Percentiles rank a stretch among this genome's conserved stretches.
phyloP scores from a whole-genome alignment of 2,113 vertebrate species.

The Crotalus helleri region DNA sequence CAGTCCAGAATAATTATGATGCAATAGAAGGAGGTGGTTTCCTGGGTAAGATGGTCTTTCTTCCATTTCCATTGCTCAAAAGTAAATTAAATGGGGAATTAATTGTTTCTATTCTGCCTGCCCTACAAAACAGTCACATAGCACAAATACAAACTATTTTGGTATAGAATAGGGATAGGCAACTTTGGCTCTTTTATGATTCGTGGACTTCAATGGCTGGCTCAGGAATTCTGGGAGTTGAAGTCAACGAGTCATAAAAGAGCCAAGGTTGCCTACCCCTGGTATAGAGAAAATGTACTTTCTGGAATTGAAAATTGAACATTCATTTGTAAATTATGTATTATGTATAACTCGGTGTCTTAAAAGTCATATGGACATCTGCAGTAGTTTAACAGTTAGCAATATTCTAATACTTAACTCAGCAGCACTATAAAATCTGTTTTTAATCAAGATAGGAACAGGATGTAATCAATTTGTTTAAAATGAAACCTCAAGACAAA shows the following conservation, averaged over 20 bases:
- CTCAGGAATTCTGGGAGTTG: too few species aligned
- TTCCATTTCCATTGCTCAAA: neutral
- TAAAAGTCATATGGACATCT: neutral
- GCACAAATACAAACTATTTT: neutral
- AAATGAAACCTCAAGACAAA: neutral
- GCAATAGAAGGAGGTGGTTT: slow-evolving; percentile 82
- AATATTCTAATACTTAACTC: neutral
- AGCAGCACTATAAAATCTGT: neutral
- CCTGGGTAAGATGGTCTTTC: slow-evolving; percentile 75
- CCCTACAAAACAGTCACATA: neutral
- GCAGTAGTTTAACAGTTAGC: neutral
- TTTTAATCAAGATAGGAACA: neutral
- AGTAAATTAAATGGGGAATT: neutral
- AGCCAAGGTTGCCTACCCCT: too few species aligned
- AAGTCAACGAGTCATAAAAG: too few species aligned
- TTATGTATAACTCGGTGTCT: neutral
- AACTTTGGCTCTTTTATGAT: too few species aligned
- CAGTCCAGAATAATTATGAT: slow-evolving; percentile 79
- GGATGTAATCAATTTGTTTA: neutral
- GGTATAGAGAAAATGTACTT: neutral
- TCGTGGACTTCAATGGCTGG: too few species aligned
- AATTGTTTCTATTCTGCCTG: neutral
- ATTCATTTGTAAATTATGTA: neutral
- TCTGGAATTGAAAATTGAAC: neutral
- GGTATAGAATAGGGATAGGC: too few species aligned